Evolutionary conservation across 2,113 vertebrate species (phyloP).

Genomic region (Cavia porcellus): DNA sequence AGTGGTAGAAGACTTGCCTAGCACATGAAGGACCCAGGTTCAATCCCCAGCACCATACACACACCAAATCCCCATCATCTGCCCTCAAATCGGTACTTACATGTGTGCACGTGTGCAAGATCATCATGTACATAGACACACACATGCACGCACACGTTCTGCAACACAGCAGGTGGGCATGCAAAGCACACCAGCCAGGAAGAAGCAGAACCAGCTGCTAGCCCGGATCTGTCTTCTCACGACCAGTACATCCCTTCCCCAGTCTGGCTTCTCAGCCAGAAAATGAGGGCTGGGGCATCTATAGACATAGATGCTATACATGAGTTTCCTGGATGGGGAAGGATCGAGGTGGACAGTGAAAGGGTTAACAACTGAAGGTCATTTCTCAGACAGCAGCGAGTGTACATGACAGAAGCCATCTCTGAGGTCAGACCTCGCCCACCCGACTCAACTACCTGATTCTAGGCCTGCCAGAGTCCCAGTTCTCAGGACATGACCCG

Average conservation of each 20-base stretch:
- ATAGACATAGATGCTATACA: background rate
- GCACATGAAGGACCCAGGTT: background rate
- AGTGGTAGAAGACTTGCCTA: background rate
- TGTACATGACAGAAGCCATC: background rate
- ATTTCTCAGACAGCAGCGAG: background rate
- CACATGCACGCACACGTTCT: background rate
- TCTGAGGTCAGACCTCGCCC: background rate
- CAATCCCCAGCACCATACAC: background rate
- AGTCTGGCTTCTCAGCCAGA: background rate
- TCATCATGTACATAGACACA: too few species aligned
- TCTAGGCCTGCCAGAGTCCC: background rate
- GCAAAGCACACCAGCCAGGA: background rate
- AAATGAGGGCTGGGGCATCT: background rate
- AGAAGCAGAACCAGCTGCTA: background rate
- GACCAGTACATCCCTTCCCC: background rate
- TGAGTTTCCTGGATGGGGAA: background rate
- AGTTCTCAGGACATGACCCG: constrained; percentile 16
- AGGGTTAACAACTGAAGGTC: background rate
- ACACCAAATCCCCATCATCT: background rate
- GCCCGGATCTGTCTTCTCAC: background rate
- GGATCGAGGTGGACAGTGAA: background rate
- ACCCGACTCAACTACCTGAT: background rate
- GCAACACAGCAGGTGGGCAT: too few species aligned
- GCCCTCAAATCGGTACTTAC: background rate
- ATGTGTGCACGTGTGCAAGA: background rate